These are phyloP conservation scores for Melikaiella ostensackeni DNA, from an alignment of 2,888 invertebrate species.

Conservation along the genomic window DNA sequence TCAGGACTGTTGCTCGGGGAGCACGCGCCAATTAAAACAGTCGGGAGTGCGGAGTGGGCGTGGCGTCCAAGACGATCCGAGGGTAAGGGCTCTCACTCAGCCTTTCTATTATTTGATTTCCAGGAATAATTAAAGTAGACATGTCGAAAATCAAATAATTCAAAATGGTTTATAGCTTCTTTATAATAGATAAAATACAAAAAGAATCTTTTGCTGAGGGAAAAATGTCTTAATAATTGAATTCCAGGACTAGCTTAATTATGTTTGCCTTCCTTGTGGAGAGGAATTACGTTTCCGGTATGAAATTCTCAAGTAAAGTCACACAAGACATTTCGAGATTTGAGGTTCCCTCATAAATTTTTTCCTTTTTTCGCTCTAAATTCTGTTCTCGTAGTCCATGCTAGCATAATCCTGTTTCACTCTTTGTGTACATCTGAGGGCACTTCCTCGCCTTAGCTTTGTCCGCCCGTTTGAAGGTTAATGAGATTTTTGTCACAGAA, in stretches of 20 bases:
- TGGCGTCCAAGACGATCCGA: not conserved
- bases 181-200: not conserved
- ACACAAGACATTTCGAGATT: not conserved
- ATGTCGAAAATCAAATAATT: too few species aligned
- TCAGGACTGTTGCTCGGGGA: not conserved
- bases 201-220: not conserved
- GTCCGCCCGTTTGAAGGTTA: not conserved
- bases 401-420: slow-evolving; percentile 11
- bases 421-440: slow-evolving; percentile 16
- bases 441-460: slow-evolving; percentile 14
- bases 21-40: not conserved
- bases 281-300: not conserved
- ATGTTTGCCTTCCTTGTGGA: not conserved
- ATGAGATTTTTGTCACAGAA: slow-evolving; percentile 4
- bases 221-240: not conserved
- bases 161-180: too few species aligned
- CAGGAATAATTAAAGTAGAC: not conserved
- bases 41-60: not conserved
- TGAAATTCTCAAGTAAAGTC: not conserved
- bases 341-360: not conserved
- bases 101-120: too few species aligned
- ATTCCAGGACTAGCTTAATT: not conserved
- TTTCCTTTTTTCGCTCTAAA: not conserved
- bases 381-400: slow-evolving; percentile 3
- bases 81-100: too few species aligned